These are phyloP conservation scores for Andrena bucephala DNA, from an alignment of 2,888 invertebrate genomes.

Conservation along the genomic window DNA sequence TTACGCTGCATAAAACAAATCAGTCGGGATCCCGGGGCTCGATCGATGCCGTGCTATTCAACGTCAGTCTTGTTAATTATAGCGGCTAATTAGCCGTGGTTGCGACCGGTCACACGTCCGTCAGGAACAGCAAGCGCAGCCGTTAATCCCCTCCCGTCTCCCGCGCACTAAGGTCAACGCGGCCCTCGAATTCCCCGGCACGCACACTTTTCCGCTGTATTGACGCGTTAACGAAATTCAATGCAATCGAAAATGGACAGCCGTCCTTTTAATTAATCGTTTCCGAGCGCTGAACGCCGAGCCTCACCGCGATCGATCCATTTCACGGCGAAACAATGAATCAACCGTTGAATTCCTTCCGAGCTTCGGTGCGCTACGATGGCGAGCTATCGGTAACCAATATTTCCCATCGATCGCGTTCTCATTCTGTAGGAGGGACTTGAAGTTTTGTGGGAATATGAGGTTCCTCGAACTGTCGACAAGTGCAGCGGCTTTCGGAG, in stretches of 20 bases:
- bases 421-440: not conserved
- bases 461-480: too few relatives aligned
- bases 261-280: conserved; percentile 28
- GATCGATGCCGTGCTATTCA: conserved; percentile 60
- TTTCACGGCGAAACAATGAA: not conserved
- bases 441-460: not conserved
- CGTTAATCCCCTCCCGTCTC: conserved; percentile 4
- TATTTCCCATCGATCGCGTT: not conserved
- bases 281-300: not conserved
- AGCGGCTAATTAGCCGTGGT: conserved; percentile 78
- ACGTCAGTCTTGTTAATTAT: conserved; percentile 78
- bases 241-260: not conserved
- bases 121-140: conserved; percentile 18
- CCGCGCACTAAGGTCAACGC: conserved; percentile 34
- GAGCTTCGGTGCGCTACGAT: not conserved
- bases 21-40: conserved; percentile 45
- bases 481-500: not conserved
- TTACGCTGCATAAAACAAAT: conserved; percentile 56
- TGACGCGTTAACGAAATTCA: conserved; percentile 32
- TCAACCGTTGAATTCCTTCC: not conserved
- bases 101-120: conserved; percentile 58
- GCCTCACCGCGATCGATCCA: not conserved
- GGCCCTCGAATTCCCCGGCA: not conserved
- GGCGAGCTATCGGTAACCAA: not conserved
- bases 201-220: conserved; percentile 5